Percentiles rank a stretch among this genome's conserved stretches.
Evolutionary conservation across 2,888 invertebrate species (phyloP).

Genomic region (Philereme vetulata): DNA sequence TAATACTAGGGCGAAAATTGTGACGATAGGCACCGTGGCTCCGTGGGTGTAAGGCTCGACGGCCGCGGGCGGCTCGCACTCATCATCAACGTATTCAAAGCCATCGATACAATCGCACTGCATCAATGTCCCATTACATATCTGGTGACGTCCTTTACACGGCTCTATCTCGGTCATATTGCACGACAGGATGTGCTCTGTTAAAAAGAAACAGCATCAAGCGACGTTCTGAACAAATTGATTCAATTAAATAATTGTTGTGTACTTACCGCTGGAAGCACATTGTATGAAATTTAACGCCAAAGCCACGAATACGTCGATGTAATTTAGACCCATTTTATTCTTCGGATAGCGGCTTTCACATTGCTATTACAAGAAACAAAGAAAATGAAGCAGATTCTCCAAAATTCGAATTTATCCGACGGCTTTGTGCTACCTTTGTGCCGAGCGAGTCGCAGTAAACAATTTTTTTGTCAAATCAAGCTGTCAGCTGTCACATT

Average conservation of each 20-base stretch:
- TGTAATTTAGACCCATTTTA: constrained; percentile 61
- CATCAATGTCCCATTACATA: constrained; percentile 55
- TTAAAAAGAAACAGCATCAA: constrained; percentile 60
- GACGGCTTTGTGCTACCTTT: constrained; percentile 41
- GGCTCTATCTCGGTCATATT: constrained; percentile 55
- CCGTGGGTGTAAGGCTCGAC: constrained; percentile 46
- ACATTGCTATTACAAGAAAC: constrained; percentile 68
- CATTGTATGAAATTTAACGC: constrained; percentile 64
- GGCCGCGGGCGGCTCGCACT: constrained; percentile 50
- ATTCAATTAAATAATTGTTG: constrained; percentile 82
- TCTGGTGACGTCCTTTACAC: constrained; percentile 60
- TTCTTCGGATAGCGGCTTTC: constrained; percentile 32
- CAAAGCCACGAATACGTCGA: constrained; percentile 62
- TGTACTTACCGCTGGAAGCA: constrained; percentile 71
- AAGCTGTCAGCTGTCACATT: constrained; percentile 28
- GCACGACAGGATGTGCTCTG: constrained; percentile 80
- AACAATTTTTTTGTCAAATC: constrained; percentile 50
- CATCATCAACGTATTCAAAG: constrained; percentile 54
- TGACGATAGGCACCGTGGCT: constrained; percentile 62
- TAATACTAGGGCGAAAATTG: constrained; percentile 70
- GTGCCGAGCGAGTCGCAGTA: constrained; percentile 46
- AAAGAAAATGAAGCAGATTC: constrained; percentile 43
- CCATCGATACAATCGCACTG: constrained; percentile 63
- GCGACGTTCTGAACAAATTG: constrained; percentile 67
- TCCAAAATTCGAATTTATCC: constrained; percentile 49